phyloP scores from a whole-genome alignment of 2,888 invertebrate species.

The Adelphocoris suturalis region DNA sequence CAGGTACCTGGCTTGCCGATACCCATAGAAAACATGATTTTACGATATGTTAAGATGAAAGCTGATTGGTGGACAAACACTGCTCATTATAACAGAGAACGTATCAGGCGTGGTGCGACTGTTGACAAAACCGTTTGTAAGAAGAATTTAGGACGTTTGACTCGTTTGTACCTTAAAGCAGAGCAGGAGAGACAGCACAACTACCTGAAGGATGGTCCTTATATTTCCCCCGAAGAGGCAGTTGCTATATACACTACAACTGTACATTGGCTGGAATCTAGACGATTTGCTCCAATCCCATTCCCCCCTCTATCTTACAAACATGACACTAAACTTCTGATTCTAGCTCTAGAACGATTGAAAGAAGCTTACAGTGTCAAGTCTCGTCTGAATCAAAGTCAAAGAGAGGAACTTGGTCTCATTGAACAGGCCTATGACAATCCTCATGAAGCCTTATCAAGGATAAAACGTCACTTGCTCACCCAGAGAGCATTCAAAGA shows the following conservation, averaged over 20 bases:
- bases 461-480: slow-evolving; percentile 98
- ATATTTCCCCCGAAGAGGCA: slow-evolving; percentile 99
- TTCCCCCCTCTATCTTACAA: slow-evolving; percentile 99
- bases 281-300: slow-evolving; percentile 99
- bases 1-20: slow-evolving; percentile 97
- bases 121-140: slow-evolving; percentile 99
- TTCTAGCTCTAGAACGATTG: slow-evolving; percentile 95
- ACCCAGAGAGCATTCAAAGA: slow-evolving; percentile 99
- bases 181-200: slow-evolving; percentile 99
- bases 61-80: slow-evolving; percentile 99
- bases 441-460: slow-evolving; percentile 98
- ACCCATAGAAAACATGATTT: slow-evolving; percentile 99
- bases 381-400: slow-evolving; percentile 97
- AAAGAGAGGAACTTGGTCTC: slow-evolving; percentile 97
- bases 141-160: slow-evolving; percentile 98
- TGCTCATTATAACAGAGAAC: slow-evolving; percentile 99
- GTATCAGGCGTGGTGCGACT: slow-evolving; percentile 99
- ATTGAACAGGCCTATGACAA: slow-evolving; percentile 99
- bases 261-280: slow-evolving; percentile 99
- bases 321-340: slow-evolving; percentile 98
- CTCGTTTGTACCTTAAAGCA: slow-evolving; percentile 95
- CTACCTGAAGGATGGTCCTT: slow-evolving; percentile 99
- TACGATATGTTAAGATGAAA: slow-evolving; percentile 99
- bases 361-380: slow-evolving; percentile 99
- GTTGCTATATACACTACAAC: slow-evolving; percentile 99